These are phyloP conservation scores for Temnothorax curvispinosus DNA, from an alignment of 1,140 invertebrate genomes.

Conservation along the genomic window DNA sequence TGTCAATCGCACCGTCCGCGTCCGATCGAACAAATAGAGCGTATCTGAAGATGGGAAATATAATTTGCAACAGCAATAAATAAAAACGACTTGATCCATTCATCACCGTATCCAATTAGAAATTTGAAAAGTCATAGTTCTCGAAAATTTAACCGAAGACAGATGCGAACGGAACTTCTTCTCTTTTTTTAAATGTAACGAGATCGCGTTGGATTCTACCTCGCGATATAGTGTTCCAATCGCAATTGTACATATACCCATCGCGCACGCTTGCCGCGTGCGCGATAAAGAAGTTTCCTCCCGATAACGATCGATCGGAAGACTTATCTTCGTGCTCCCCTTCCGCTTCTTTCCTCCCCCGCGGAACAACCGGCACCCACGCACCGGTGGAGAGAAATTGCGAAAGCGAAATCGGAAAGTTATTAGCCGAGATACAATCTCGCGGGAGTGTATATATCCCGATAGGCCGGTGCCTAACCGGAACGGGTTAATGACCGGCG, in stretches of 20 bases:
- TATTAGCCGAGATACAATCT: slow-evolving; percentile 45
- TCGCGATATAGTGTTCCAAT: neutral
- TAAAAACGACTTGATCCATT: neutral
- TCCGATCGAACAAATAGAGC: slow-evolving; percentile 69
- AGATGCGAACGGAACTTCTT: neutral
- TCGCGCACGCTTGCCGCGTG: neutral
- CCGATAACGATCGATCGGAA: slow-evolving; percentile 13
- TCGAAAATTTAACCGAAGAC: neutral
- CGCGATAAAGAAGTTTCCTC: slow-evolving; percentile 7
- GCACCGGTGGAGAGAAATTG: neutral
- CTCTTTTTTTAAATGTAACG: neutral
- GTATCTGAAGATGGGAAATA: slow-evolving; percentile 60
- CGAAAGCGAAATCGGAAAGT: slow-evolving; percentile 40
- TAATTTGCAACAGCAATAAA: neutral
- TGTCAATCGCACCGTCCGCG: slow-evolving; percentile 66
- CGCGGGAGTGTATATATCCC: slow-evolving; percentile 34
- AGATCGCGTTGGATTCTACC: neutral
- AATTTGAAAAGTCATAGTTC: neutral
- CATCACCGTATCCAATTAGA: neutral
- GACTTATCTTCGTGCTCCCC: slow-evolving; percentile 8
- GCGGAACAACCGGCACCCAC: neutral
- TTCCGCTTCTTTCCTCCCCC: neutral
- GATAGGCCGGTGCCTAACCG: slow-evolving; percentile 6
- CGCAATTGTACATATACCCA: neutral
- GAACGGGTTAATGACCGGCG: slow-evolving; percentile 53